A percentile compares a stretch with the other conserved stretches of the same genome.
Evolutionary conservation across 2,113 vertebrate species (phyloP).

Genomic region (Thryonomys swinderianus): DNA sequence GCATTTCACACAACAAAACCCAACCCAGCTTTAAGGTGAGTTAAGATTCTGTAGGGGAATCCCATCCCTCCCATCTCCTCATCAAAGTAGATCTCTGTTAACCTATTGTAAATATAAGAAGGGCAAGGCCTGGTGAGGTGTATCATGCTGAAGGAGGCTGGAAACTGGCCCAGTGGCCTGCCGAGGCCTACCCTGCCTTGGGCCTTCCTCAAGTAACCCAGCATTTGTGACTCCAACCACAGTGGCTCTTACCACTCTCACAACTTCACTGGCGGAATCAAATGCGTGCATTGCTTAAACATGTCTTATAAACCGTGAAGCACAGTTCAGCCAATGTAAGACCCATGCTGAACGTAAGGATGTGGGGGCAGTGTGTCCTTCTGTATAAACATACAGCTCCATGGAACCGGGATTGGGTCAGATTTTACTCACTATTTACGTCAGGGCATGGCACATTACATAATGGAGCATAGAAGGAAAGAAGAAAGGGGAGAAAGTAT

Average conservation of each 20-base stretch:
- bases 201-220: not conserved
- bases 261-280: not conserved
- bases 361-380: not conserved
- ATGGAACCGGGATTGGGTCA: not conserved
- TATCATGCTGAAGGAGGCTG: fast-evolving
- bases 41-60: not conserved
- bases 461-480: not conserved
- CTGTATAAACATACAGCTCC: not conserved
- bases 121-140: not conserved
- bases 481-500: not conserved
- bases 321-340: not conserved
- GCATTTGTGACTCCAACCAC: not conserved
- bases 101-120: not conserved
- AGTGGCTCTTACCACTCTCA: not conserved
- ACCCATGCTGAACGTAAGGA: not conserved
- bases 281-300: not conserved
- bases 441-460: too few relatives aligned
- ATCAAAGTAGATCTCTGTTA: not conserved
- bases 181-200: not conserved
- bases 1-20: constrained; percentile 46
- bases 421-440: not conserved
- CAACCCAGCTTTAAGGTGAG: constrained; percentile 33
- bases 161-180: not conserved
- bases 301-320: not conserved
- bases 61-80: not conserved